Percentiles rank a stretch among this genome's conserved stretches.
Conservation (phyloP, 2,888 invertebrate genomes). For the Morinoia aosen region DNA sequence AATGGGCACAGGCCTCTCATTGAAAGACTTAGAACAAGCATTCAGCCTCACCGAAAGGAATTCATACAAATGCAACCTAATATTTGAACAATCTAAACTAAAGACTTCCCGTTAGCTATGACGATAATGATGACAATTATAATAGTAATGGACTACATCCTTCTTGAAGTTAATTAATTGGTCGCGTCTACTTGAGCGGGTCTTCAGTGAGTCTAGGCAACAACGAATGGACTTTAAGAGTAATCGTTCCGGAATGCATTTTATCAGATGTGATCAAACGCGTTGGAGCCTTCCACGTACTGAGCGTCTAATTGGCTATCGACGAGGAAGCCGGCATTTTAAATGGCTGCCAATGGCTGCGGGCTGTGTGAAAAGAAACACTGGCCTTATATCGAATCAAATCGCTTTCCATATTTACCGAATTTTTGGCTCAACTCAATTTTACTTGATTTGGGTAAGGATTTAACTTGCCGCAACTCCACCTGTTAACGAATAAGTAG, state of each 20-base stretch:
- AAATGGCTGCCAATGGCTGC: not conserved
- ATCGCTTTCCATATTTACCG: not conserved
- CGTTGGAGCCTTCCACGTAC: not conserved
- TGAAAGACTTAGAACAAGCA: not conserved
- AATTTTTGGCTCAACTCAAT: not conserved
- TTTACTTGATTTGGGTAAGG: not conserved
- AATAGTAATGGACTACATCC: slow-evolving; percentile 47
- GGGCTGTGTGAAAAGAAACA: not conserved
- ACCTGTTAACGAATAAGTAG: not conserved
- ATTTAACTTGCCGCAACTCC: not conserved
- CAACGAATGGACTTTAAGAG: not conserved
- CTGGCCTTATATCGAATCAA: not conserved
- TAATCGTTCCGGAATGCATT: not conserved
- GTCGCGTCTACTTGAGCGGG: slow-evolving; percentile 46
- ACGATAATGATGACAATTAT: slow-evolving; percentile 32
- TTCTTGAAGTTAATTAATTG: slow-evolving; percentile 24
- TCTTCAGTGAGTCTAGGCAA: not conserved
- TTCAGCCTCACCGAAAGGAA: slow-evolving; percentile 1
- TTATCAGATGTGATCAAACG: not conserved
- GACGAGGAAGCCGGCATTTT: not conserved
- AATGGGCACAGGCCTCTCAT: slow-evolving; percentile 10
- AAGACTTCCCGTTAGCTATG: not conserved
- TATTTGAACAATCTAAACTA: slow-evolving; percentile 10
- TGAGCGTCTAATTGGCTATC: not conserved
- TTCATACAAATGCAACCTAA: not conserved